Base-by-base conservation (phyloP, 2,797 vertebrate genomes). In the Mastacembelus armatus region DNA sequence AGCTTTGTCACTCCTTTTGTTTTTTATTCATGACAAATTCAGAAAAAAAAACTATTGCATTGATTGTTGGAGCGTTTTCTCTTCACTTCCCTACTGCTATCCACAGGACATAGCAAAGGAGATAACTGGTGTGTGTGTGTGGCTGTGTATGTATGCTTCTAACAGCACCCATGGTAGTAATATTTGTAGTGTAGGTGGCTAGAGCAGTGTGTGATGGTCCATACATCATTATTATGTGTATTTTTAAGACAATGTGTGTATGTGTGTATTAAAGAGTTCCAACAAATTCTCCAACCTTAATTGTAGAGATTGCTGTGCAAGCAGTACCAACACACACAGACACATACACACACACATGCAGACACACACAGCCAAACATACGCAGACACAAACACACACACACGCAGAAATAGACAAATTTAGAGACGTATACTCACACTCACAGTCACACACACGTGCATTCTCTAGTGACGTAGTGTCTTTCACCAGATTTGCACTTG, bases 41-140 rank as follows among this genome's bases (percentile, higher is more conserved):
- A 11, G 10, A 32, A 66, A 60, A 32, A 66, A 60, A 65, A 51
- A 51, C 36, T 19, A 51, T 21, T n/a, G 32, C 32, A 39, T 22
- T 62, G 61, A 66, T 49, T 62, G 43, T 27, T 9, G 40, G 14
- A 32, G 49, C 48, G 57, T 30, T 35, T 50, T 57, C 45, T 29
- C 47, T 30, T 19, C 15, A 36, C 22, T 22, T 33, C 22, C n/a
- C n/a, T n/a, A 19, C 27, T 11, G 12, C 18, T 38, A 7, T 58
- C 21, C n/a, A 32, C n/a, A 16, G 42, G 14, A 51, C n/a, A n/a
- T n/a, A 27, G 33, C 26, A 35, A 27, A 39, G 40, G 18, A 62
- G 38, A 33, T 51, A 38, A 54, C 38, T 35, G 30, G 7, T 47
- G 19, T 51, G 35, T 33, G 38, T 52, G 58, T 29, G 10, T 38